Evolutionary conservation across 2,888 invertebrate species (phyloP).

Genomic region (Diarsia brunnea): DNA sequence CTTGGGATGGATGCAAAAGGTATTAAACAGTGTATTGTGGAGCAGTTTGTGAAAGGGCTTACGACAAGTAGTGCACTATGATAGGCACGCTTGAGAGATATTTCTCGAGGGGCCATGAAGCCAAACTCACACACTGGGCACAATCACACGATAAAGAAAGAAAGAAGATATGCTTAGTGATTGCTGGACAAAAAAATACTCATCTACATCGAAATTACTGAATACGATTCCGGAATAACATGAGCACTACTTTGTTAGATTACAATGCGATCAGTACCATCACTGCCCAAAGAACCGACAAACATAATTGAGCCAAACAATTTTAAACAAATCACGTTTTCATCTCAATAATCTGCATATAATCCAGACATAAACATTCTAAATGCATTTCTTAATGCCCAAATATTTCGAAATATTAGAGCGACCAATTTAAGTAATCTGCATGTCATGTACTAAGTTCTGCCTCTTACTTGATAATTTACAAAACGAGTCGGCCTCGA

Average conservation of each 20-base stretch:
- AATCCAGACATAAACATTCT: slow-evolving; percentile 20
- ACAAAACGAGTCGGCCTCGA: slow-evolving; percentile 53
- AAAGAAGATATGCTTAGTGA: neutral
- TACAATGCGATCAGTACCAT: neutral
- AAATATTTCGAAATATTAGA: slow-evolving; percentile 44
- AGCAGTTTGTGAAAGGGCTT: neutral
- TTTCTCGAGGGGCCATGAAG: too few relatives aligned
- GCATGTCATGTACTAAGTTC: slow-evolving; percentile 43
- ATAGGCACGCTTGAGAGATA: neutral
- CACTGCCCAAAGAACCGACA: neutral
- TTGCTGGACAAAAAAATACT: neutral
- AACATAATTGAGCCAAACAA: slow-evolving; percentile 9
- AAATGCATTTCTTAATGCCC: slow-evolving; percentile 37
- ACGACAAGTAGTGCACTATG: neutral
- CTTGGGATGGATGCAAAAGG: neutral
- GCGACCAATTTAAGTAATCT: slow-evolving; percentile 51
- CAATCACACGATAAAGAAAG: too few relatives aligned
- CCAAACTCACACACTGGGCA: too few relatives aligned
- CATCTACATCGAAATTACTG: neutral
- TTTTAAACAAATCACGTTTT: slow-evolving; percentile 27
- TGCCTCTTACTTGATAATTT: slow-evolving; percentile 59
- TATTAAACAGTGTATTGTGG: neutral
- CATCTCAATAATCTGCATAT: slow-evolving; percentile 30
- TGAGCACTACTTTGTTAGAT: too few relatives aligned
- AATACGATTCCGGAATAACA: neutral